These are phyloP conservation scores for Mormoops blainvillei DNA, from an alignment of 2,113 vertebrate species.

Conservation along the genomic window DNA sequence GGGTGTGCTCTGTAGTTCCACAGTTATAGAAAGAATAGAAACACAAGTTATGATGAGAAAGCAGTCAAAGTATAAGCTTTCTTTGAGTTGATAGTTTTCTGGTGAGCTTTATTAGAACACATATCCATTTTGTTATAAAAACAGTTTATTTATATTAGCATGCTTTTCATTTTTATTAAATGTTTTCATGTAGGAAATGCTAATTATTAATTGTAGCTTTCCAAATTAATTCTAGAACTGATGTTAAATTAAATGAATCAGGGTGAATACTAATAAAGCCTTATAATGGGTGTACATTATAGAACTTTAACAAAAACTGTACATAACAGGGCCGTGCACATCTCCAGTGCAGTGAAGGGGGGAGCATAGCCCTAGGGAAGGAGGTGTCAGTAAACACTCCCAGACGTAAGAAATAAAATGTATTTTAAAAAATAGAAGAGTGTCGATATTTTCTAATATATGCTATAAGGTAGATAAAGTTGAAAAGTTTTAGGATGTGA, in stretches of 20 bases:
- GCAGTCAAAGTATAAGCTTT: background rate
- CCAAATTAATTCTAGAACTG: background rate
- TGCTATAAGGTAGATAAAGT: background rate
- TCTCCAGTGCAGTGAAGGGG: background rate
- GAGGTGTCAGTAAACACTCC: background rate
- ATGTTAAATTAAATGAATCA: background rate
- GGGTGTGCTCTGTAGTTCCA: background rate
- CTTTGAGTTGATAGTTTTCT: background rate
- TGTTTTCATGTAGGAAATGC: background rate
- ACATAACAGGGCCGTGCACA: background rate
- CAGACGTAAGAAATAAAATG: background rate
- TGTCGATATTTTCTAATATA: background rate
- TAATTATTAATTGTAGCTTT: conserved; percentile 11
- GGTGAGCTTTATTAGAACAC: background rate
- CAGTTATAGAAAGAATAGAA: background rate
- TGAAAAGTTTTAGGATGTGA: background rate
- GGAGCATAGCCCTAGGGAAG: background rate
- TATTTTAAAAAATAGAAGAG: background rate
- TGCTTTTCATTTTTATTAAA: no score
- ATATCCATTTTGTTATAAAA: background rate
- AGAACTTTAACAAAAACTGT: background rate
- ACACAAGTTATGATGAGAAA: background rate
- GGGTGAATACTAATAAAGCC: background rate
- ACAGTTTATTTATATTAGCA: background rate
- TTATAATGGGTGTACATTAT: background rate